These are phyloP conservation scores for Brenthis ino DNA, from an alignment of 2,888 invertebrate species.

Conservation along the genomic window DNA sequence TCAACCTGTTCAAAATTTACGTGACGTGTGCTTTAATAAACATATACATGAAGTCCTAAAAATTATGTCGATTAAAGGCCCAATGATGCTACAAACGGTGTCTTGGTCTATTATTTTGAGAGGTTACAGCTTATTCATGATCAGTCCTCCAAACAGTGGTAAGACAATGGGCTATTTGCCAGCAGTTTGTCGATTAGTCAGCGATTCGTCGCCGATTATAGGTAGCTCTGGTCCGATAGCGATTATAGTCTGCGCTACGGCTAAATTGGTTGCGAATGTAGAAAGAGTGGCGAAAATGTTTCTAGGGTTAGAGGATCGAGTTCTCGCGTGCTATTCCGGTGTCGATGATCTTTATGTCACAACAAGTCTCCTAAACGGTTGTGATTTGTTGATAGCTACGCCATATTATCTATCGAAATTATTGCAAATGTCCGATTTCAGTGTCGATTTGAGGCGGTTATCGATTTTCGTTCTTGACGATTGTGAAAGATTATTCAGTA, in stretches of 20 bases:
- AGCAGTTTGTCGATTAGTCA: constrained; percentile 84
- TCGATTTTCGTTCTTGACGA: constrained; percentile 87
- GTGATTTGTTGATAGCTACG: constrained; percentile 87
- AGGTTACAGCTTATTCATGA: constrained; percentile 84
- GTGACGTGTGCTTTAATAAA: constrained; percentile 61
- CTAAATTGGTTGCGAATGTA: constrained; percentile 78
- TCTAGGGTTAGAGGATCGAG: constrained; percentile 56
- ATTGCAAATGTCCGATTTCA: constrained; percentile 59
- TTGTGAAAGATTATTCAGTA: constrained; percentile 83
- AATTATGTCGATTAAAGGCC: constrained; percentile 59
- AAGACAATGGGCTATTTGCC: constrained; percentile 88
- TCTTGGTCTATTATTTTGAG: constrained; percentile 87
- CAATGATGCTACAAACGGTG: constrained; percentile 84
- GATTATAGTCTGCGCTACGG: constrained; percentile 85
- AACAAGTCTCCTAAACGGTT: constrained; percentile 83
- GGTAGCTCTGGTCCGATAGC: constrained; percentile 83
- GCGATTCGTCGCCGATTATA: constrained; percentile 60
- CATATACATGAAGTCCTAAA: constrained; percentile 58
- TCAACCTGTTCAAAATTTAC: constrained; percentile 53
- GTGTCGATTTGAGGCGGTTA: constrained; percentile 83
- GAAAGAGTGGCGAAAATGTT: constrained; percentile 67
- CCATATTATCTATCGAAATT: constrained; percentile 81
- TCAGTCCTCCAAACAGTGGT: constrained; percentile 83
- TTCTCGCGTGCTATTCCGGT: constrained; percentile 71
- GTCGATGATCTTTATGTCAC: constrained; percentile 60